A percentile compares a stretch with the other conserved stretches of the same genome.
Evolutionary conservation across 2,888 invertebrate genomes (phyloP).

Genomic region (Cheiracanthium punctorium): DNA sequence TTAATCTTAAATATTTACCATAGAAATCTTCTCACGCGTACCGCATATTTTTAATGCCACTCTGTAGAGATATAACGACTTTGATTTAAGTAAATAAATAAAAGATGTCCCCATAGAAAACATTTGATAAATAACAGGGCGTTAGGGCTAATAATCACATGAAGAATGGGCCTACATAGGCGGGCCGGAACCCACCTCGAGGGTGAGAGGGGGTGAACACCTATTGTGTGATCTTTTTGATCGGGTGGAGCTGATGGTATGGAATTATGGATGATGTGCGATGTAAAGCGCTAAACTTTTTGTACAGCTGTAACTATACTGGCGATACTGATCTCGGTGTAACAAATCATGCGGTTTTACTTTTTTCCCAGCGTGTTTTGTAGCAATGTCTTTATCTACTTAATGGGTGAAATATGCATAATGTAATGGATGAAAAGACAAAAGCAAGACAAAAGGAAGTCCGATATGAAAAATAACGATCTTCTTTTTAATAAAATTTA

Average conservation of each 20-base stretch:
- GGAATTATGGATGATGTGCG: constrained; percentile 43
- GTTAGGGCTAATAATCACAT: constrained; percentile 33
- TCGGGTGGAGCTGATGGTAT: constrained; percentile 25
- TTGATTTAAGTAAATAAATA: constrained; percentile 39
- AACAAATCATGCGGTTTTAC: constrained; percentile 44
- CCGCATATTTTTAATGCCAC: constrained; percentile 9
- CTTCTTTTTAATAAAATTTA: background rate
- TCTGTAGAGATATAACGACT: constrained; percentile 27
- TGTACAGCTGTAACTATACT: constrained; percentile 35
- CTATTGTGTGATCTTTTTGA: constrained; percentile 32
- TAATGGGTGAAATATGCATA: constrained; percentile 22
- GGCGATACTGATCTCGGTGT: constrained; percentile 30
- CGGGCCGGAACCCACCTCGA: constrained; percentile 12
- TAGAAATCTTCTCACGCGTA: constrained; percentile 6
- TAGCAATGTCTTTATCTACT: background rate
- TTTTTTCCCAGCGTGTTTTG: background rate
- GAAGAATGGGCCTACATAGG: constrained; percentile 49
- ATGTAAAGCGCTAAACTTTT: constrained; percentile 20
- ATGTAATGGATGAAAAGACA: background rate
- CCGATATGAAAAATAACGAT: background rate
- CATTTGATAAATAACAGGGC: constrained; percentile 37
- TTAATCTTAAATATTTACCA: background rate
- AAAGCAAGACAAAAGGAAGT: background rate
- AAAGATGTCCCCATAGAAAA: constrained; percentile 27
- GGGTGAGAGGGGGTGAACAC: constrained; percentile 17